Base-by-base conservation (phyloP, 2,113 vertebrate species). In the Chaenogobius annularis region DNA sequence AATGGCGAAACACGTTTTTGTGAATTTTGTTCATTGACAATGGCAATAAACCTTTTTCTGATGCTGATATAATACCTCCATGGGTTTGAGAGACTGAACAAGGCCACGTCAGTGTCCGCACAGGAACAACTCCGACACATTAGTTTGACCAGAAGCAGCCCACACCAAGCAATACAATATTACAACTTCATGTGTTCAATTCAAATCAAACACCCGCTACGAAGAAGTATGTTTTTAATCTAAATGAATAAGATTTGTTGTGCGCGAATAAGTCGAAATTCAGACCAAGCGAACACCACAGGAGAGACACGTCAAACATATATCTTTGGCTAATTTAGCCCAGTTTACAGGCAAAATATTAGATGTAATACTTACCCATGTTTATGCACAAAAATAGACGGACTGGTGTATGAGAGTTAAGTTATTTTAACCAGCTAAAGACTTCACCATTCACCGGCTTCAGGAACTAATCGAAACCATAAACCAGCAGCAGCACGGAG, bases 61-160 rank as follows among this genome's bases (percentile, higher is more conserved):
- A n/a, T n/a, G n/a, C n/a, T n/a, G n/a, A n/a, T 31, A 31, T 31
- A 31, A 31, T 31, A 31, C 26, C 4, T 31, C 26, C 26, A 31
- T 31, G 26, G 26, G 26, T 31, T 31, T 31, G 26, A 31, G 26
- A 31, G 47, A 17, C 13, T 35, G 31, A 26, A 62, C 68, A 85
- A 78, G 70, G 92, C 90, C 93, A 94, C 93, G 93, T 93, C 92
- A 93, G 86, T 92, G 90, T 88, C 80, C 91, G 50, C 71, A 35
- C 64, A 58, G 3, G 44, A 81, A 83, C 61, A 47, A 2, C 46
- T 75, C 88, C 90, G 85, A 78, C 73, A 23, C 46, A 43, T 68
- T 52, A 73, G 82, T 69, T 50, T 66, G 3, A 19, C 63, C 47
- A 63, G 50, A 54, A n/a, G 52, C 64, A 40, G 20, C 5, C 14